Evolutionary conservation across 2,797 vertebrate genomes (phyloP), one percentile per base, ranked within the genome.

Genomic region (Meriones psammophilus): DNA sequence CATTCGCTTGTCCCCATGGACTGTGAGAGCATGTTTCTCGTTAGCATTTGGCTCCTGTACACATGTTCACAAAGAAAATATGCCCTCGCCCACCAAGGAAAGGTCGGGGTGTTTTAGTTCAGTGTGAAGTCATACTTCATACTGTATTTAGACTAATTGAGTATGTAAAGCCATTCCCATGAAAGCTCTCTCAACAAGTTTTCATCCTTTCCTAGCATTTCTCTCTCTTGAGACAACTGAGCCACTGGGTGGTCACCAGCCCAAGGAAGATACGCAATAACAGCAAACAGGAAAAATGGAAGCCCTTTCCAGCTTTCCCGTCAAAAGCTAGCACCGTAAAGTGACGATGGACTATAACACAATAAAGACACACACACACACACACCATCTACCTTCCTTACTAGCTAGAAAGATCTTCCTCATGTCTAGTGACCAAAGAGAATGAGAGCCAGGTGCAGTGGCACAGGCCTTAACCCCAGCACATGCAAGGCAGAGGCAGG

Each of bases 251-350:
- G 73, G 84, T 88, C 64, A 77, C 71, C 64, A 60, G 76, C 17
- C 74, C 78, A 83, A 28, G 22, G 24, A 87, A 93, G 79, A 39
- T 4, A 22, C 0, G 7, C 8, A 15, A 69, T n/a, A 83, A 26
- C 14, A 88, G 66, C 58, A 93, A 93, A 89, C 30, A 77, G 3
- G 5, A 50, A 3, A 79, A 64, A 36, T 58, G 5, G 10, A 76
- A 74, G 73, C 0, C 26, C 28, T 30, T 46, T 30, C 50, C 58
- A 87, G 58, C 5, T 68, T 87, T 83, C 8, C 83, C 79, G 80
- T 91, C 36, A 94, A 92, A 96, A 81, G 7, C 22, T 36, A 94
- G 7, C 8, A 79, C n/a, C 33, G 15, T 76, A 71, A 58, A 91
- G 58, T 64, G 58, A 60, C 15, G 18, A 30, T 69, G 77, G n/a